phyloP scores from a whole-genome alignment of 2,797 vertebrate genomes.

The Siniperca scherzeri region DNA sequence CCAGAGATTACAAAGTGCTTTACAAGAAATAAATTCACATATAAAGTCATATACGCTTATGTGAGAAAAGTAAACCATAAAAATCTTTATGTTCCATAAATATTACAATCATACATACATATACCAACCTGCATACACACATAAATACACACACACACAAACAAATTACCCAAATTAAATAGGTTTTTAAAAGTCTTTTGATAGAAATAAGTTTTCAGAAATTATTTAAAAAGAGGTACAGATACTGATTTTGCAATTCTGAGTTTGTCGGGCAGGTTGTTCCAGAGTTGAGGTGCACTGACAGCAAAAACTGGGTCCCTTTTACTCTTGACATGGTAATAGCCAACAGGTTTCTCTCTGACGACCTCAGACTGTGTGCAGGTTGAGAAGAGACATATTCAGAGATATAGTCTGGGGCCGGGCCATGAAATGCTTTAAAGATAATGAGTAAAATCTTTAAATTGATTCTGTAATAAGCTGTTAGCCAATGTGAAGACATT shows the following conservation, averaged over 20 bases:
- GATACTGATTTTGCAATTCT: neutral
- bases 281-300: no score
- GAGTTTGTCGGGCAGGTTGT: neutral
- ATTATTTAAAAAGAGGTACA: neutral
- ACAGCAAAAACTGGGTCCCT: neutral
- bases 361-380: neutral
- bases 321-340: neutral
- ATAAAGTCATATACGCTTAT: neutral
- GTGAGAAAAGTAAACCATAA: neutral
- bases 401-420: neutral
- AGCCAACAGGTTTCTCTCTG: conserved; percentile 11
- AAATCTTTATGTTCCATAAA: neutral
- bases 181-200: neutral
- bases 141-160: neutral
- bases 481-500: neutral
- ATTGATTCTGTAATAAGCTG: neutral
- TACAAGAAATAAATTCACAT: neutral
- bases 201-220: neutral
- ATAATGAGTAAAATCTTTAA: conserved; percentile 18
- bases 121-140: neutral
- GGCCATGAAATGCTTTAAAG: neutral
- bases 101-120: neutral
- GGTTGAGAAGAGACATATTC: neutral
- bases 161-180: neutral
- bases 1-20: neutral